A percentile compares a stretch with the other conserved stretches of the same genome.
phyloP scores from a whole-genome alignment of 2,888 invertebrate genomes.

The Tinea trinotella region DNA sequence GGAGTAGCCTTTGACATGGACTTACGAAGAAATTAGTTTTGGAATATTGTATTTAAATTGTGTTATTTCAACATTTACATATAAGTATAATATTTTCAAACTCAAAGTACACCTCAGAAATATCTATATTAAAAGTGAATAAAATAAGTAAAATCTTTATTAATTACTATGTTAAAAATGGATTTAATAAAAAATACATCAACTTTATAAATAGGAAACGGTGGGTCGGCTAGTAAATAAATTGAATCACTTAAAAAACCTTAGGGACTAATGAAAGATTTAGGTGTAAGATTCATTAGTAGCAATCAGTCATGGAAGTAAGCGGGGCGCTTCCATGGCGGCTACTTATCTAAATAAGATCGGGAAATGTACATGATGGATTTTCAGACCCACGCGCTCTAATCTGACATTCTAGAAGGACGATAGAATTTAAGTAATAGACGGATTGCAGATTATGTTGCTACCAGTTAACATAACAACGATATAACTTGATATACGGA shows the following conservation, averaged over 20 bases:
- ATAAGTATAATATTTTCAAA: no score
- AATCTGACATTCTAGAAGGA: conserved; percentile 8
- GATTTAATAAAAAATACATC: neutral
- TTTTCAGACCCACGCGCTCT: conserved; percentile 41
- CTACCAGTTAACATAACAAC: neutral
- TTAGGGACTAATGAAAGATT: conserved; percentile 31
- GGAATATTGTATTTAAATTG: neutral
- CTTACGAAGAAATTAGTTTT: neutral
- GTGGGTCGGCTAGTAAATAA: conserved; percentile 5
- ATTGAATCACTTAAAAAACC: neutral
- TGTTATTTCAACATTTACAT: no score
- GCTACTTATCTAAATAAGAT: conserved; percentile 69
- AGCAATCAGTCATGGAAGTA: conserved; percentile 63
- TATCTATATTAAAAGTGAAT: no score
- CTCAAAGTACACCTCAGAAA: no score
- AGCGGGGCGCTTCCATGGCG: conserved; percentile 56
- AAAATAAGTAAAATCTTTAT: no score
- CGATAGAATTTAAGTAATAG: neutral
- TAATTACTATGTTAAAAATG: neutral
- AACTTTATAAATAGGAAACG: neutral
- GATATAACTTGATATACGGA: no score
- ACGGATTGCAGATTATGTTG: neutral
- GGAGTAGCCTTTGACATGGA: neutral
- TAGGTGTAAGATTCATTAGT: conserved; percentile 60
- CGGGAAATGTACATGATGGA: conserved; percentile 61